These are phyloP conservation scores for Trialeurodes vaporariorum DNA, from an alignment of 1,140 invertebrate species.

Conservation along the genomic window DNA sequence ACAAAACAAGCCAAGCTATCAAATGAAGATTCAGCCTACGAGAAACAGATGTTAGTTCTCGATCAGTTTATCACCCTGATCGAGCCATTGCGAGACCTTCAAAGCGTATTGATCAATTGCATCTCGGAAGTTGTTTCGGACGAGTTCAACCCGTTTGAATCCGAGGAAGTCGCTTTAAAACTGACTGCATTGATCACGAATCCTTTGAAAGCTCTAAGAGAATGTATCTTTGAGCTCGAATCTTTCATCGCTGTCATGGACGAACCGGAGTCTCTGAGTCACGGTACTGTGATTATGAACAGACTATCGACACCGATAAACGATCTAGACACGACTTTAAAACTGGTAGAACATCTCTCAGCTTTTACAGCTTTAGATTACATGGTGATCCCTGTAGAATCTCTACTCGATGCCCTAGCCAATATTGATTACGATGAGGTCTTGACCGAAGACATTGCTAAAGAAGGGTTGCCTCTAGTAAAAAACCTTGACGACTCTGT, in stretches of 20 bases:
- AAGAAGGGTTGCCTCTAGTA: constrained; percentile 20
- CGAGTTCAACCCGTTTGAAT: constrained; percentile 14
- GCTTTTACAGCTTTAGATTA: constrained; percentile 33
- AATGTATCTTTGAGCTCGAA: constrained; percentile 18
- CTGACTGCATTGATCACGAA: constrained; percentile 19
- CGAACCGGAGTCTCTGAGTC: constrained; percentile 17
- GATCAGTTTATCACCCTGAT: constrained; percentile 15
- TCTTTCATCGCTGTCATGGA: constrained; percentile 14
- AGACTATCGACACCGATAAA: constrained; percentile 24
- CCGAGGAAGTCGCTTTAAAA: constrained; percentile 10
- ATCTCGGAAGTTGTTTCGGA: constrained; percentile 20
- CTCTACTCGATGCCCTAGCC: constrained; percentile 37
- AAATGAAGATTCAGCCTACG: background rate
- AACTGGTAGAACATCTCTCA: constrained; percentile 25
- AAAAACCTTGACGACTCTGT: constrained; percentile 21
- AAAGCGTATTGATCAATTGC: constrained; percentile 22
- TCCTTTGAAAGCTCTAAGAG: constrained; percentile 22
- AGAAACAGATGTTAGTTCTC: constrained; percentile 2
- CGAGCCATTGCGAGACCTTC: constrained; percentile 21
- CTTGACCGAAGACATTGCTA: constrained; percentile 19
- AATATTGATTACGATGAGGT: constrained; percentile 28
- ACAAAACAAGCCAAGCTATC: background rate
- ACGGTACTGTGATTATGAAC: constrained; percentile 20
- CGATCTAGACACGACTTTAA: constrained; percentile 24
- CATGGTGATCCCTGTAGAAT: constrained; percentile 37